These are phyloP conservation scores for Poecilia velifera DNA, from an alignment of 2,797 vertebrate genomes.

Conservation along the genomic window DNA sequence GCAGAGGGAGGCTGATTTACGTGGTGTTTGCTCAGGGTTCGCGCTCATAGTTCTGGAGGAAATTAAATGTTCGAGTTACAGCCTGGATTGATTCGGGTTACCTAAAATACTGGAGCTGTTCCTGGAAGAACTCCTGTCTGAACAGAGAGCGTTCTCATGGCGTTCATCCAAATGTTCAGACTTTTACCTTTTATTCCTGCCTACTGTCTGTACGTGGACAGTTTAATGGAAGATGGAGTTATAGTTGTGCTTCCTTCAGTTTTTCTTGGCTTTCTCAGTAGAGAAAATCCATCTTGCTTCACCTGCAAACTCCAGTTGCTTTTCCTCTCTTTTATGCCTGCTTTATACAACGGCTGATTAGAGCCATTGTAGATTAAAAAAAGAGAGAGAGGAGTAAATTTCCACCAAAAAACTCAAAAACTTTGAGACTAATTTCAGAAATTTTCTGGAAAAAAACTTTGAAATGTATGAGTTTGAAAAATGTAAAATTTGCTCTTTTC, in stretches of 20 bases:
- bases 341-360: too few species aligned
- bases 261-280: background rate
- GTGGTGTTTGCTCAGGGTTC: constrained; percentile 66
- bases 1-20: constrained; percentile 57
- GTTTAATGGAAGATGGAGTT: background rate
- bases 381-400: too few species aligned
- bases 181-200: background rate
- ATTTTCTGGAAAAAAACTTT: too few species aligned
- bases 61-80: constrained; percentile 74
- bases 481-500: too few species aligned
- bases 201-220: background rate
- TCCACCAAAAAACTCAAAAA: too few species aligned
- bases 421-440: too few species aligned
- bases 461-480: too few species aligned
- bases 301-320: background rate
- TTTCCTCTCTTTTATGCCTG: background rate
- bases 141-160: constrained; percentile 9
- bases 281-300: background rate
- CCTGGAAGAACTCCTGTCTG: constrained; percentile 40
- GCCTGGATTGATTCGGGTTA: constrained; percentile 39
- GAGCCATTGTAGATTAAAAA: too few species aligned
- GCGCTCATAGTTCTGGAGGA: constrained; percentile 60
- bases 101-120: constrained; percentile 54
- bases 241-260: background rate
- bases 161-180: constrained; percentile 21